Percentiles rank a stretch among this genome's conserved stretches.
Conservation (phyloP, 2,888 invertebrate species). For the Pristionchus exspectatus region DNA sequence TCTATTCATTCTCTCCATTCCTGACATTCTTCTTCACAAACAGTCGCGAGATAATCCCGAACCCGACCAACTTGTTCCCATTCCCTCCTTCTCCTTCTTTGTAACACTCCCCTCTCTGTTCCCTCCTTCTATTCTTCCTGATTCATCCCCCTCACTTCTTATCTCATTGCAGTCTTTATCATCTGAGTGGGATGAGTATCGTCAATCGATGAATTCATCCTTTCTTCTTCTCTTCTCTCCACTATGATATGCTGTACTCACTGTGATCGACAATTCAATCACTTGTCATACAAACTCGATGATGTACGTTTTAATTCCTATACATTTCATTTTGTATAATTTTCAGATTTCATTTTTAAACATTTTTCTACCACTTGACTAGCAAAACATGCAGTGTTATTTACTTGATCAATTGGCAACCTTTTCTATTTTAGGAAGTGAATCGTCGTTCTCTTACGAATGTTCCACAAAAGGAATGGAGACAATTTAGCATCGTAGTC, state of each 20-base stretch:
- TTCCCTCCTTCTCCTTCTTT: slow-evolving; percentile 14
- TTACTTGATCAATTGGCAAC: background rate
- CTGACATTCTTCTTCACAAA: slow-evolving; percentile 9
- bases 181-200: background rate
- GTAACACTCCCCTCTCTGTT: slow-evolving; percentile 1
- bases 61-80: slow-evolving; percentile 32
- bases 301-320: background rate
- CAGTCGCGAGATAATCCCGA: slow-evolving; percentile 16
- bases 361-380: background rate
- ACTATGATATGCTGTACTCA: slow-evolving; percentile 17
- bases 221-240: slow-evolving; percentile 22
- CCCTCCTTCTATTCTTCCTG: background rate
- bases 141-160: slow-evolving; percentile 4
- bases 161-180: background rate
- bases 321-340: background rate
- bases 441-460: slow-evolving; percentile 40
- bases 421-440: slow-evolving; percentile 8
- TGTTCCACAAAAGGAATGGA: slow-evolving; percentile 38
- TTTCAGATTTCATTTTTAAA: background rate
- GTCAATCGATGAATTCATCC: background rate
- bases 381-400: background rate
- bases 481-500: slow-evolving; percentile 46
- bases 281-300: background rate
- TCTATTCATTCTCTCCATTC: background rate
- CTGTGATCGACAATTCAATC: background rate